Percentiles rank a stretch among this genome's conserved stretches.
These are phyloP conservation scores for Cataglyphis cursor DNA, from an alignment of 2,888 invertebrate genomes.

Conservation along the genomic window DNA sequence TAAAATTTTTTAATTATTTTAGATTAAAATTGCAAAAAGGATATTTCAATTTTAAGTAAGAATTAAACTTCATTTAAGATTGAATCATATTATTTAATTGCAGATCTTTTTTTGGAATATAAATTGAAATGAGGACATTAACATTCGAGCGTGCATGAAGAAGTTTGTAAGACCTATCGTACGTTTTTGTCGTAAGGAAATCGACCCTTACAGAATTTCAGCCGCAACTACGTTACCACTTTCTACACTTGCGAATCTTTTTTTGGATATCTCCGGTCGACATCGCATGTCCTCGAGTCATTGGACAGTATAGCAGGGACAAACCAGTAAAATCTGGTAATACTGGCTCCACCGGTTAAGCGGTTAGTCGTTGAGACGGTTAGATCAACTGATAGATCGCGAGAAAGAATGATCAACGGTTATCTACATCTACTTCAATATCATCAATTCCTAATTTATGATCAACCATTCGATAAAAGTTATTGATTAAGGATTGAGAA, in stretches of 20 bases:
- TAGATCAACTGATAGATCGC: conserved; percentile 49
- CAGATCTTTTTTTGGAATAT: neutral
- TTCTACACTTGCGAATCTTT: conserved; percentile 34
- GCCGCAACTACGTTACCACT: neutral
- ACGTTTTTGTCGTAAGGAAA: neutral
- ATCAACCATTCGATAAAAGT: neutral
- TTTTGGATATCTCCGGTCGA: conserved; percentile 28
- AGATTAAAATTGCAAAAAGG: neutral
- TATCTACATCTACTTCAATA: neutral
- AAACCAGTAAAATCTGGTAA: conserved; percentile 75
- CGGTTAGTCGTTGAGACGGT: conserved; percentile 35
- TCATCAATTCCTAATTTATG: neutral
- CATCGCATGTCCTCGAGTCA: conserved; percentile 50
- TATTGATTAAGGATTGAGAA: neutral
- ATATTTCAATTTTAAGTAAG: neutral
- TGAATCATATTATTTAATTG: neutral
- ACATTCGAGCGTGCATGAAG: neutral
- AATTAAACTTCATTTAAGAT: neutral
- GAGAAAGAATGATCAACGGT: conserved; percentile 38
- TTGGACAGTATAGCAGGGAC: conserved; percentile 51
- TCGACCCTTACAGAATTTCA: neutral
- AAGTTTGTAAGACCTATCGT: neutral
- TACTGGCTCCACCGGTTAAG: conserved; percentile 71
- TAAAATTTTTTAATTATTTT: neutral
- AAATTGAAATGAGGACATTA: neutral